Percentiles rank a stretch among this genome's conserved stretches.
Conservation (phyloP, 2,888 invertebrate genomes). For the Yponomeuta sedellus region DNA sequence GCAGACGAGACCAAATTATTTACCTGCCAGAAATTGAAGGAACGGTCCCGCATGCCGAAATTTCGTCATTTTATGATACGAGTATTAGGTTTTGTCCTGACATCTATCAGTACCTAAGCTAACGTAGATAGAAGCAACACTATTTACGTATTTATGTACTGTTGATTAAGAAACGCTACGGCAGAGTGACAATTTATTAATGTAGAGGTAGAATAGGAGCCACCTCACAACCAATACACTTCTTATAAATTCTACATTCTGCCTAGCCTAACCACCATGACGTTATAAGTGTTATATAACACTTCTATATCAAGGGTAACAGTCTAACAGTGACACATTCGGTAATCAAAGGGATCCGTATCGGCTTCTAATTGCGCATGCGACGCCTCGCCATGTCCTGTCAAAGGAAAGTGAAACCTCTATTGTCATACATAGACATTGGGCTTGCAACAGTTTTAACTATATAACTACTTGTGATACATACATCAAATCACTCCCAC, state of each 20-base stretch:
- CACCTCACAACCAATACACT: too few relatives aligned
- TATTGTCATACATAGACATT: slow-evolving; percentile 52
- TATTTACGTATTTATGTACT: too few relatives aligned
- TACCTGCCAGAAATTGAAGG: too few relatives aligned
- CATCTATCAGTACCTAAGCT: too few relatives aligned
- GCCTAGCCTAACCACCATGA: slow-evolving; percentile 15
- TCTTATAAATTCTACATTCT: background rate
- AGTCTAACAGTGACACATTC: slow-evolving; percentile 50
- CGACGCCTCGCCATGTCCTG: slow-evolving; percentile 46
- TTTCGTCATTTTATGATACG: too few relatives aligned
- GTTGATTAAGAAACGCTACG: too few relatives aligned
- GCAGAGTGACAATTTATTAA: too few relatives aligned
- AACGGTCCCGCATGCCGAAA: too few relatives aligned
- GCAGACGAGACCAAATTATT: too few relatives aligned
- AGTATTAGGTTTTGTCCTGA: too few relatives aligned
- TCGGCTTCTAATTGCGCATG: slow-evolving; percentile 59
- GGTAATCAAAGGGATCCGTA: slow-evolving; percentile 53
- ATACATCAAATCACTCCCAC: slow-evolving; percentile 55
- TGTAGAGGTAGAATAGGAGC: too few relatives aligned
- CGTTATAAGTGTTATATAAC: slow-evolving; percentile 69
- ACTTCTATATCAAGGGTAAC: slow-evolving; percentile 46
- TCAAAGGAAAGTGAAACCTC: slow-evolving; percentile 71
- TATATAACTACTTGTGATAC: slow-evolving; percentile 67
- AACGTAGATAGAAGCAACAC: too few relatives aligned
- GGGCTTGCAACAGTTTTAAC: slow-evolving; percentile 71